Base-by-base conservation (phyloP, 2,113 vertebrate genomes). In the Oreotrochilus melanogaster region DNA sequence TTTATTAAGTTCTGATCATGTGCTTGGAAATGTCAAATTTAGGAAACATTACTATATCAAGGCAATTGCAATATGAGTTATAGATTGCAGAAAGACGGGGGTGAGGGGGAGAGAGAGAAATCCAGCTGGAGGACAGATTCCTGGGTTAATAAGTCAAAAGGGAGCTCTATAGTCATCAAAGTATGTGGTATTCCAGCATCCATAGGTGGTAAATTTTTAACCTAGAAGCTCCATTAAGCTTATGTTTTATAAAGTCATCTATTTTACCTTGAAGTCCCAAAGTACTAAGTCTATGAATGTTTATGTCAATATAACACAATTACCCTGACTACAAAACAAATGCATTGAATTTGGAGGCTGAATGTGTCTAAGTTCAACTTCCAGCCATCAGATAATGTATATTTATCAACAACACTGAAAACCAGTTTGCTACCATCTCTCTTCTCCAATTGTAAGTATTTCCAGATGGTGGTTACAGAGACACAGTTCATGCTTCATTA, bases 391-490 rank as follows among this genome's bases (percentile, higher is more conserved):
- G 27, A 61, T 48, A 47, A 33, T 11, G 28, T 42, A 11, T 45
- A 65, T 86, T 88, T 79, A 93, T 42, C 54, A 89, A 57, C 7
- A 88, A 56, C 30, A 54, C 5, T 65, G 70, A 85, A 56, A 79
- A 82, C 2, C 6, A 67, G 18, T 89, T 87, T 67, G 9, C 39
- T 71, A 85, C 11, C n/a, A 67, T 12, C 18, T 79, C 24, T 57
- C 10, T 75, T 88, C 30, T 91, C 42, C 42, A 54, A 69, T 9
- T 16, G 0, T 23, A n/a, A 70, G 35, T 73, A 54, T 42, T 86
- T 88, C 8, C 30, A 85, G 54, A 79, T 25, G 30, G 13, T 18
- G 67, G 11, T 18, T 69, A 69, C 13, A 60, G 1, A 48, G 54
- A 54, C n/a, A 65, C 1, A 3, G 18, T n/a, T 54, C n/a, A 51